phyloP scores from a whole-genome alignment of 2,888 invertebrate species.

The Dicranocentrus wangi region DNA sequence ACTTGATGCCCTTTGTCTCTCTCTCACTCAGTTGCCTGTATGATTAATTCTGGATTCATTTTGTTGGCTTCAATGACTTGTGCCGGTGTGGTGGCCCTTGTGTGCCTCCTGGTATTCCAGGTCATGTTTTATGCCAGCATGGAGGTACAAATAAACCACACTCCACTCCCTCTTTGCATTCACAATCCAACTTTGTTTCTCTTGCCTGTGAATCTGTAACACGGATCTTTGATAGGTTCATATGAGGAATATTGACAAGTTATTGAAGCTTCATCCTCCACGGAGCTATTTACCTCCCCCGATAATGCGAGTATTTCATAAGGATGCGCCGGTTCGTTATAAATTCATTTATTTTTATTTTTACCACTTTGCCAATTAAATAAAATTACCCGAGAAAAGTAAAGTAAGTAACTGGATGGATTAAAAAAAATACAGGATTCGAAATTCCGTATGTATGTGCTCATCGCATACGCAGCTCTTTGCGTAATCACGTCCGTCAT shows the following conservation, averaged over 20 bases:
- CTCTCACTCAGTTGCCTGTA: constrained; percentile 25
- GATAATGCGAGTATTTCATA: constrained; percentile 58
- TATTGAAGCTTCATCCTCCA: constrained; percentile 39
- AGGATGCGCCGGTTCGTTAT: constrained; percentile 53
- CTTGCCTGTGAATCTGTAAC: no score
- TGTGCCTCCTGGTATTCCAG: constrained; percentile 30
- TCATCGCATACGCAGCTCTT: constrained; percentile 29
- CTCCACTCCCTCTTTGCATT: background rate
- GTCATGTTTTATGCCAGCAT: constrained; percentile 48
- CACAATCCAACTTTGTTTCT: background rate
- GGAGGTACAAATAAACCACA: constrained; percentile 38
- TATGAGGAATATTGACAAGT: constrained; percentile 48
- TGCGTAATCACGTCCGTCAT: constrained; percentile 21
- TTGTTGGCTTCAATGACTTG: constrained; percentile 38
- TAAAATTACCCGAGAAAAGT: no score
- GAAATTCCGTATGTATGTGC: constrained; percentile 41
- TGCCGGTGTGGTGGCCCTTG: constrained; percentile 34
- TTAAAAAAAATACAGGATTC: constrained; percentile 14
- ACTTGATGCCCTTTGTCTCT: no score
- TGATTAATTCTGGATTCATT: constrained; percentile 31
- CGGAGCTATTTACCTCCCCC: constrained; percentile 57
- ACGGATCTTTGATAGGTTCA: constrained; percentile 46
- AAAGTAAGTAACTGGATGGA: no score
- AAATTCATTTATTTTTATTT: background rate
- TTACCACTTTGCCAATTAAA: no score